A percentile compares a stretch with the other conserved stretches of the same genome.
Conservation (phyloP, 2,113 vertebrate species). For the Microtus pennsylvanicus region DNA sequence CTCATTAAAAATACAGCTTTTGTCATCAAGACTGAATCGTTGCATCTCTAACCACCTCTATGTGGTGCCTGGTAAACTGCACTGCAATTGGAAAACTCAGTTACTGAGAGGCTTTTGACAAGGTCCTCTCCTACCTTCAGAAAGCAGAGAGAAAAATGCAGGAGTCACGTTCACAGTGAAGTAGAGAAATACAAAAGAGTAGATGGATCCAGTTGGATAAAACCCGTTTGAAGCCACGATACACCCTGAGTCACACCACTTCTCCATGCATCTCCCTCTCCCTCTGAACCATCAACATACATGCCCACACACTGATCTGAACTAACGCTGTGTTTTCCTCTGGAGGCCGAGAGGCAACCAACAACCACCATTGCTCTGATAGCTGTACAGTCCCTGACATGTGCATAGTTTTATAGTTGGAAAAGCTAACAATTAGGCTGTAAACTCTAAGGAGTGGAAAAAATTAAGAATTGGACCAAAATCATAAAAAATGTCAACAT, state of each 20-base stretch:
- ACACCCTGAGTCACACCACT: constrained; percentile 13
- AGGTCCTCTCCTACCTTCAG: background rate
- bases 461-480: constrained; percentile 58
- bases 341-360: constrained; percentile 43
- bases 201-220: constrained; percentile 27
- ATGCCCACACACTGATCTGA: background rate
- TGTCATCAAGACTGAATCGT: constrained; percentile 65
- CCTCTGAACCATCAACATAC: constrained; percentile 3
- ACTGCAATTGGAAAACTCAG: constrained; percentile 57
- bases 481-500: constrained; percentile 62
- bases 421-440: constrained; percentile 68
- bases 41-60: constrained; percentile 9
- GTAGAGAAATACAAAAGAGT: background rate
- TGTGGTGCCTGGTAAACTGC: background rate
- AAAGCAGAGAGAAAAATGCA: background rate
- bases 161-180: constrained; percentile 20
- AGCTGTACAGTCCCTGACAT: constrained; percentile 43
- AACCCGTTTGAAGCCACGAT: background rate
- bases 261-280: background rate
- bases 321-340: constrained; percentile 19
- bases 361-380: constrained; percentile 33
- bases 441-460: constrained; percentile 46
- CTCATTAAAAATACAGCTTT: constrained; percentile 65
- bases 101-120: constrained; percentile 44
- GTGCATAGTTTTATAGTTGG: constrained; percentile 31